phyloP scores from a whole-genome alignment of 2,113 vertebrate genomes.

The Callorhinus ursinus region DNA sequence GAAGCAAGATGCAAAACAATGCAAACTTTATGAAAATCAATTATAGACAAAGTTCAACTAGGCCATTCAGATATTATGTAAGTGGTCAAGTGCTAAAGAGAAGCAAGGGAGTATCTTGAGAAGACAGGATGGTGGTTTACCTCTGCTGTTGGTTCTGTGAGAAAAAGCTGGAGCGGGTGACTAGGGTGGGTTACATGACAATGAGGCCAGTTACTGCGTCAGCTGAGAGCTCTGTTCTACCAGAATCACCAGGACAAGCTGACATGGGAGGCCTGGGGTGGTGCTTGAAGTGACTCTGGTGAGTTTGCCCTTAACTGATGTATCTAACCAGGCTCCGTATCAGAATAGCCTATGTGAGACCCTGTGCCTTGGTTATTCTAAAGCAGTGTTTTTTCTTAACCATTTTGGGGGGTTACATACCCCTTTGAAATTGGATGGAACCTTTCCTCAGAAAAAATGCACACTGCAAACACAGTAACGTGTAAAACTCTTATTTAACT shows the following conservation, averaged over 20 bases:
- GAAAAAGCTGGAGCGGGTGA: neutral
- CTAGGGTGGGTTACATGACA: neutral
- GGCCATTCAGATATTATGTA: neutral
- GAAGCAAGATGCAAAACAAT: neutral
- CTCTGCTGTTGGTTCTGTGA: neutral
- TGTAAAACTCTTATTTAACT: neutral
- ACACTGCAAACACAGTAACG: neutral
- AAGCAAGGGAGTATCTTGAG: neutral
- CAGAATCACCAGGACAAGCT: neutral
- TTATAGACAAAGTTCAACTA: neutral
- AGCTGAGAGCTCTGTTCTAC: neutral
- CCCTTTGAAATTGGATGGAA: neutral
- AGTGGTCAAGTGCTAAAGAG: neutral
- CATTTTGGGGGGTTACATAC: neutral
- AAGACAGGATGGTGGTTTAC: neutral
- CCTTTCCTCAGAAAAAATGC: neutral
- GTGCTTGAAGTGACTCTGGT: neutral
- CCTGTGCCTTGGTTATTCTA: neutral
- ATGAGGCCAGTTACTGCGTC: neutral
- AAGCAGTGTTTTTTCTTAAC: neutral
- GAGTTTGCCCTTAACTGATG: neutral
- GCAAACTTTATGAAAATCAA: neutral
- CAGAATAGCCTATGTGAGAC: neutral
- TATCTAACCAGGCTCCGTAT: neutral
- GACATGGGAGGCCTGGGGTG: neutral